A percentile compares a stretch with the other conserved stretches of the same genome.
Evolutionary conservation across 2,797 vertebrate genomes (phyloP).

Genomic region (Chromobotia macracanthus): DNA sequence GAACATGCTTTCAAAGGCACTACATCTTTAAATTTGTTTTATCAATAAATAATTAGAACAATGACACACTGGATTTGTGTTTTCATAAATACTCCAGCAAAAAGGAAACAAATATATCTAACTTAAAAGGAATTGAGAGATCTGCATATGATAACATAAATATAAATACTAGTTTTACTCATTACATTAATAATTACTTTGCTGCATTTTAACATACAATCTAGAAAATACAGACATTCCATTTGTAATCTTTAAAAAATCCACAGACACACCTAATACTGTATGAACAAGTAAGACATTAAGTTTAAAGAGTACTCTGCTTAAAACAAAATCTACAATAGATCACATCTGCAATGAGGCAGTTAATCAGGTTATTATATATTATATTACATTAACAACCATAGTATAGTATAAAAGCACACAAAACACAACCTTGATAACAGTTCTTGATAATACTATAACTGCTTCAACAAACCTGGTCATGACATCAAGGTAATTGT

Average conservation of each 20-base stretch:
- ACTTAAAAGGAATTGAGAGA: too few species aligned
- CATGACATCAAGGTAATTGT: background rate
- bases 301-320: background rate
- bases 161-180: background rate
- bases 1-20: conserved; percentile 20
- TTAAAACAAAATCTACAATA: background rate
- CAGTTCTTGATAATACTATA: background rate
- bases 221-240: background rate
- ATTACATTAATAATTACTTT: background rate
- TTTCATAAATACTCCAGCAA: background rate
- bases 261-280: conserved; percentile 8
- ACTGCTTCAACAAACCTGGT: background rate
- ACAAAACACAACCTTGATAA: background rate
- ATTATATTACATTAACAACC: background rate
- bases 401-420: background rate
- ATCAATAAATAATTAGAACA: background rate
- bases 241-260: background rate
- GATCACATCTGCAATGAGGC: background rate
- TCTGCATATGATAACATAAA: background rate
- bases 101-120: background rate
- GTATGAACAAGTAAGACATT: conserved; percentile 6
- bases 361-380: background rate
- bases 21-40: background rate
- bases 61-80: background rate
- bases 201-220: background rate